Evolutionary conservation across 2,888 invertebrate species (phyloP).

Genomic region (Meandrusa payeni): DNA sequence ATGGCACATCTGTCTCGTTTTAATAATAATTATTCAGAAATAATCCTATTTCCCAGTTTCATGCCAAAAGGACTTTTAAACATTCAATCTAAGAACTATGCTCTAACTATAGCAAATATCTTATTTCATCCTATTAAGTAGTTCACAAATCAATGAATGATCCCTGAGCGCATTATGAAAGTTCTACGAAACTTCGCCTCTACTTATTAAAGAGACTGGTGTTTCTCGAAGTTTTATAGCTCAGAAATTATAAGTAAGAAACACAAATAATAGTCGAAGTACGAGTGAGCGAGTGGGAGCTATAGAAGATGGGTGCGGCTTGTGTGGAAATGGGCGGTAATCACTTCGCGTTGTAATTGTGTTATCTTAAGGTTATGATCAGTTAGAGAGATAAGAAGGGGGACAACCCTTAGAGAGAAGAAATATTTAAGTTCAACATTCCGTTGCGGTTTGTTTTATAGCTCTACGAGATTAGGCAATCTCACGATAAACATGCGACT

Average conservation of each 20-base stretch:
- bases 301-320: slow-evolving; percentile 38
- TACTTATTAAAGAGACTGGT: slow-evolving; percentile 71
- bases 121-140: slow-evolving; percentile 42
- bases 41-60: no score
- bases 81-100: slow-evolving; percentile 41
- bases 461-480: slow-evolving; percentile 77
- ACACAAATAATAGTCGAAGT: slow-evolving; percentile 78
- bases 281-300: slow-evolving; percentile 50
- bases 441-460: slow-evolving; percentile 79
- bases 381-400: slow-evolving; percentile 78
- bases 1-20: no score
- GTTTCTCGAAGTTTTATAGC: slow-evolving; percentile 71
- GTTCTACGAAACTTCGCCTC: slow-evolving; percentile 63
- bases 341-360: slow-evolving; percentile 78
- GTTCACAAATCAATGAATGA: slow-evolving; percentile 54
- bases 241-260: slow-evolving; percentile 75
- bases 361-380: slow-evolving; percentile 78
- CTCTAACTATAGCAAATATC: slow-evolving; percentile 47
- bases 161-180: slow-evolving; percentile 61
- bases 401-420: slow-evolving; percentile 75
- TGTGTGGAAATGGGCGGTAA: slow-evolving; percentile 56
- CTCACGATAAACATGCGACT: slow-evolving; percentile 76
- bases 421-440: slow-evolving; percentile 78
- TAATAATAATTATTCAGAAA: no score
- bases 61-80: slow-evolving; percentile 36